Base-by-base conservation (phyloP, 1,140 invertebrate species). In the Berghia stephanieae region DNA sequence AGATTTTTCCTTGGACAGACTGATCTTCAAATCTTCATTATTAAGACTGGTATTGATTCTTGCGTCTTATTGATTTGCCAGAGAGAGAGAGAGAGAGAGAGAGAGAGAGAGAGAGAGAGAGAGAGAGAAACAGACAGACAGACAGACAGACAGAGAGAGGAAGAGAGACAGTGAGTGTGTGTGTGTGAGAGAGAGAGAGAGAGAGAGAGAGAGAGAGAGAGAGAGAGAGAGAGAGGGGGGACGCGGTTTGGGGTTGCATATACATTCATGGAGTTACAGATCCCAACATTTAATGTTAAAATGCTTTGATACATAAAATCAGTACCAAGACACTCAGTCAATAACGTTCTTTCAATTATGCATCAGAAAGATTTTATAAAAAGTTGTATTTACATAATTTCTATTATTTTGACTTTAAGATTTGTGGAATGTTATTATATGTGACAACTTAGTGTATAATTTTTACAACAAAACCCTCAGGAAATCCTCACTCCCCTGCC, bases 81-180 rank as follows among this genome's bases (percentile, higher is more conserved):
- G 38, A 43, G 38, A 70, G 38, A 70, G 34, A 70, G 21, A 8
- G 68, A 70, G 68, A 43, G 38, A 43, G 68, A 70, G 68, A 43
- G 68, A 43, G 68, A 70, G 68, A 43, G 38, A 43, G 68, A 70
- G 68, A 70, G 38, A 44, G 38, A 70, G 68, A 43, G 68, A 43
- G 68, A 70, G 55, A 21, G 21, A 21, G 55, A 60, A 31, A 21
- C 8, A 31, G 21, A 60, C n/a, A 21, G 21, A 21, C n/a, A 60
- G 55, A 21, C 8, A 21, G 4, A 42, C 16, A 42, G 68, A 44
- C 3, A 43, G n/a, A 16, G 31, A 44, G 21, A 43, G 31, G n/a
- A 18, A 31, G 27, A 34, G 38, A 70, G n/a, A 6, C 3, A 70
- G 18, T 40, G 38, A 44, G 42, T 43, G 21, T 21, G 27, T 16